phyloP scores from a whole-genome alignment of 2,113 vertebrate species.

The Odontophorus gujanensis region DNA sequence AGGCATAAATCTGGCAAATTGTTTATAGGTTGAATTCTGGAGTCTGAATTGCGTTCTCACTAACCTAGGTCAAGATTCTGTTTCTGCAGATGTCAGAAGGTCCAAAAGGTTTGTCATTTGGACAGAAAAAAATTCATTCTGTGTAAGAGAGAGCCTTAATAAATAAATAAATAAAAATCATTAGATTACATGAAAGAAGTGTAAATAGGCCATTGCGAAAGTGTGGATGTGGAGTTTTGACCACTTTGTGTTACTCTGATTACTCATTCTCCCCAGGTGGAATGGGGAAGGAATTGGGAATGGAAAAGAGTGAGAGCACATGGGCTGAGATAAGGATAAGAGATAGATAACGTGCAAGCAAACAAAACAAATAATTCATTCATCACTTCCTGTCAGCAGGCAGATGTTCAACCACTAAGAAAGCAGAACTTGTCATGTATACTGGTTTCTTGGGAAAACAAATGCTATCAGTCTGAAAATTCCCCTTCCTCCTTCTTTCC shows the following conservation, averaged over 20 bases:
- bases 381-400: no score
- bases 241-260: background rate
- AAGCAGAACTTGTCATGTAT: no score
- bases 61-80: background rate
- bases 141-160: background rate
- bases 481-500: no score
- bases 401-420: no score
- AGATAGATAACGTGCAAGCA: no score
- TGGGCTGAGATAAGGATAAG: no score
- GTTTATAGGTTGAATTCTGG: background rate
- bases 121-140: background rate
- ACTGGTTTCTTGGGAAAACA: no score
- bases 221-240: background rate
- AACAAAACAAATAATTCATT: no score
- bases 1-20: background rate
- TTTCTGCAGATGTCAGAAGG: background rate
- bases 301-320: no score
- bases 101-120: background rate
- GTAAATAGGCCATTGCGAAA: background rate
- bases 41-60: background rate
- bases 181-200: background rate
- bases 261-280: no score
- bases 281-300: no score
- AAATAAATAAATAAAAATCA: background rate
- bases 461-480: no score